Evolutionary conservation across 2,888 invertebrate species (phyloP), one percentile per base, ranked within the genome.

Genomic region (Ennomos erosarius): DNA sequence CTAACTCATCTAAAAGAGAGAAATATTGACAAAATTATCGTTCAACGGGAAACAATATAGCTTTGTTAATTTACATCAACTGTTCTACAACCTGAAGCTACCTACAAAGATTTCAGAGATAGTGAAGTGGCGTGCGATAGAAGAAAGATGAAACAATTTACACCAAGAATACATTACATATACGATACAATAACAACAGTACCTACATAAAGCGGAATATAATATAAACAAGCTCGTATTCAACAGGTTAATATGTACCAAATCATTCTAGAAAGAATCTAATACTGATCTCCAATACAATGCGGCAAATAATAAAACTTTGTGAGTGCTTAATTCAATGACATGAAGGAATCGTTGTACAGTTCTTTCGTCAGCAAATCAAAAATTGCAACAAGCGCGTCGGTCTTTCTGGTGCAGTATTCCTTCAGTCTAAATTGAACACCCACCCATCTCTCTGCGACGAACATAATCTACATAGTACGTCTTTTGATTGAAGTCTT

Each of bases 381-480:
- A 78, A 75, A 76, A 65, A 65, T 70, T 64, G 73, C 71, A 60
- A 64, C 49, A 83, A 82, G 79, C 79, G 12, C 69, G 56, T 65
- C 51, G 48, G 57, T 58, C 52, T 49, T 64, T 60, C 51, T 57
- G 66, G 87, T 88, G 88, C 85, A 76, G 75, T 79, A 83, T 84
- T 88, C 88, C 87, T 87, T 87, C 87, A 80, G 81, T 84, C 83
- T 79, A 86, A 87, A 84, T 88, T 90, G 90, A 91, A 88, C 91
- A 91, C 92, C 88, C 91, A 92, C 92, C 92, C 88, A 90, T 82
- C 76, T 90, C 87, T 86, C 91, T 82, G 82, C 84, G 85, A 84
- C 90, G 90, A 76, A 88, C 85, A 88, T 91, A 91, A 84, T 92
- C 91, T 90, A 92, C 84, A 88, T 84, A 92, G 84, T 88, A 88